These are phyloP conservation scores for Caenorhabditis angaria DNA, from an alignment of 2,888 invertebrate genomes.

Conservation along the genomic window DNA sequence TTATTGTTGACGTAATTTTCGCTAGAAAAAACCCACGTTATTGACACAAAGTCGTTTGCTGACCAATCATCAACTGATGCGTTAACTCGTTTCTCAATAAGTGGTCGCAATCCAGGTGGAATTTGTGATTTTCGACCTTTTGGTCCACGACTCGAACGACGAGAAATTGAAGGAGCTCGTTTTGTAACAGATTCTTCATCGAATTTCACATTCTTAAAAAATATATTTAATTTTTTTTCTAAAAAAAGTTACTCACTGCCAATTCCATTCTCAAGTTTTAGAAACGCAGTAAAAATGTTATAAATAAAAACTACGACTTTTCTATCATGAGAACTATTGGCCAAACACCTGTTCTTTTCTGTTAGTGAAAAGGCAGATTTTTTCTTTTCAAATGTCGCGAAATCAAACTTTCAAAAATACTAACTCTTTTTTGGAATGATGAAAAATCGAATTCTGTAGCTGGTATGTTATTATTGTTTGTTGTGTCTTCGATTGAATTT, in stretches of 20 bases:
- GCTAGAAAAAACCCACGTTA: slow-evolving; percentile 30
- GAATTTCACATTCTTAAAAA: slow-evolving; percentile 56
- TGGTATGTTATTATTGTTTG: slow-evolving; percentile 29
- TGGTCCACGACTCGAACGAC: slow-evolving; percentile 49
- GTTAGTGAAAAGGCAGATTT: no score
- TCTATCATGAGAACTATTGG: no score
- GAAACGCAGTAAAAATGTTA: no score
- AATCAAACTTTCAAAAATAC: slow-evolving; percentile 37
- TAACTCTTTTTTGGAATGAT: slow-evolving; percentile 41
- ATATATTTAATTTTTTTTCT: no score
- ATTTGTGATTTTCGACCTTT: slow-evolving; percentile 46
- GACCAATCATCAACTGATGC: slow-evolving; percentile 47
- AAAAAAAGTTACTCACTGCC: no score
- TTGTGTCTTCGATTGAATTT: slow-evolving; percentile 40
- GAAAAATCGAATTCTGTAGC: slow-evolving; percentile 36
- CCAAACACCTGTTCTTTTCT: no score
- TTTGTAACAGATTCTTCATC: slow-evolving; percentile 53
- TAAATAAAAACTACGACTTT: no score
- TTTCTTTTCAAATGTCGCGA: no score
- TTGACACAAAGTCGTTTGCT: slow-evolving; percentile 43
- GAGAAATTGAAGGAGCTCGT: slow-evolving; percentile 44
- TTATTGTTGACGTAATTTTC: neutral
- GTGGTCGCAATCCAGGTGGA: slow-evolving; percentile 44
- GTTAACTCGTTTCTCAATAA: slow-evolving; percentile 49
- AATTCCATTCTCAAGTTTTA: no score